Conservation (phyloP, 1,140 invertebrate species). For the Rhagoletis zephyria region DNA sequence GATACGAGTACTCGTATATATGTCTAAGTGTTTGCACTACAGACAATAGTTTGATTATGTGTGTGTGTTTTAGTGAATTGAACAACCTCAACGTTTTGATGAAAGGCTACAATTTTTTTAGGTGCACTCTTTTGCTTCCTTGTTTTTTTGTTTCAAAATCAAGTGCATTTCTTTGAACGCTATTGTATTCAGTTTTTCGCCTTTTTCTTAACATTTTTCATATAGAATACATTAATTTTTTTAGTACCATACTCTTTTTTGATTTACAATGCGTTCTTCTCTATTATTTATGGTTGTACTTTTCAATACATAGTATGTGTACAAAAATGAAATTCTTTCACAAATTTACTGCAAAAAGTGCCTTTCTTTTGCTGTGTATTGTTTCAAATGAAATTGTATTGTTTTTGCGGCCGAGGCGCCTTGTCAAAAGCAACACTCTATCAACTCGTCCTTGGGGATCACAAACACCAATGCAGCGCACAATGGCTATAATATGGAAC, state of each 20-base stretch:
- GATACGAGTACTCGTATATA: not conserved
- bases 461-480: not conserved
- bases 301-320: not conserved
- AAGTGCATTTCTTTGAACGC: not conserved
- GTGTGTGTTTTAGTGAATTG: not conserved
- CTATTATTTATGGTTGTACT: not conserved
- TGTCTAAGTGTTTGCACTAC: not conserved
- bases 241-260: not conserved
- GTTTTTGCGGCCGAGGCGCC: not conserved
- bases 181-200: not conserved
- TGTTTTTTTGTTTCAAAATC: not conserved
- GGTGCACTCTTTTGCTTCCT: not conserved
- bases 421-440: conserved; percentile 9
- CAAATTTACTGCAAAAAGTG: not conserved
- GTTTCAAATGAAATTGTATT: conserved; percentile 4
- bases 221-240: not conserved
- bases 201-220: conserved; percentile 9
- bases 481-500: not conserved
- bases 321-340: not conserved
- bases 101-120: not conserved
- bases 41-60: not conserved
- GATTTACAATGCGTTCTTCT: not conserved
- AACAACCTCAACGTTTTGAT: not conserved
- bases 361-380: not conserved
- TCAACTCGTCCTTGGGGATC: not conserved